phyloP scores from a whole-genome alignment of 2,888 invertebrate genomes.

The Eilema caniola region DNA sequence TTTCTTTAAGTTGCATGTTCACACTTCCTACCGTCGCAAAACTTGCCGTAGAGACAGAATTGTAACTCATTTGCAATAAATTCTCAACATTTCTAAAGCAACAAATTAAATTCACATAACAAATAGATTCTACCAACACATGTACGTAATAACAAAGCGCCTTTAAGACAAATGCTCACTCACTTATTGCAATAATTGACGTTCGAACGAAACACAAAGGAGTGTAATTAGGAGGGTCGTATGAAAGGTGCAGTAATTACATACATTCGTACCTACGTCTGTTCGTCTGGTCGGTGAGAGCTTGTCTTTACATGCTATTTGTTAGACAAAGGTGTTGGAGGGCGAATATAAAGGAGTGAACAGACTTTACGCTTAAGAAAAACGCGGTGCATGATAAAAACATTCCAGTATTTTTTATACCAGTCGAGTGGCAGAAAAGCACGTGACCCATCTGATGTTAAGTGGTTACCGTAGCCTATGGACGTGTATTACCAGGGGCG shows the following conservation, averaged over 20 bases:
- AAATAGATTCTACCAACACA: slow-evolving; percentile 13
- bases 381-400: neutral
- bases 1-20: neutral
- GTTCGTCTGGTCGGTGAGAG: slow-evolving; percentile 42
- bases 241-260: slow-evolving; percentile 78
- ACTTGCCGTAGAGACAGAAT: neutral
- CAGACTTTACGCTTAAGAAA: neutral
- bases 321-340: slow-evolving; percentile 52
- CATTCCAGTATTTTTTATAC: too few relatives aligned
- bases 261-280: slow-evolving; percentile 49
- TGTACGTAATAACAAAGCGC: slow-evolving; percentile 48
- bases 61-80: slow-evolving; percentile 5
- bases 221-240: slow-evolving; percentile 78
- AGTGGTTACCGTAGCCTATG: too few relatives aligned
- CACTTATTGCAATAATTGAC: slow-evolving; percentile 81
- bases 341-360: slow-evolving; percentile 9
- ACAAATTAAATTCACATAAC: slow-evolving; percentile 13
- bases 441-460: too few relatives aligned
- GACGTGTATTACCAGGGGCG: too few relatives aligned
- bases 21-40: neutral
- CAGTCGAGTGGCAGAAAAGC: too few relatives aligned
- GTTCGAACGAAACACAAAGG: slow-evolving; percentile 73
- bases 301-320: slow-evolving; percentile 57
- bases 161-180: slow-evolving; percentile 61
- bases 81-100: neutral